A percentile compares a stretch with the other conserved stretches of the same genome.
phyloP scores from a whole-genome alignment of 2,113 vertebrate species.

The Pygoscelis antarcticus region DNA sequence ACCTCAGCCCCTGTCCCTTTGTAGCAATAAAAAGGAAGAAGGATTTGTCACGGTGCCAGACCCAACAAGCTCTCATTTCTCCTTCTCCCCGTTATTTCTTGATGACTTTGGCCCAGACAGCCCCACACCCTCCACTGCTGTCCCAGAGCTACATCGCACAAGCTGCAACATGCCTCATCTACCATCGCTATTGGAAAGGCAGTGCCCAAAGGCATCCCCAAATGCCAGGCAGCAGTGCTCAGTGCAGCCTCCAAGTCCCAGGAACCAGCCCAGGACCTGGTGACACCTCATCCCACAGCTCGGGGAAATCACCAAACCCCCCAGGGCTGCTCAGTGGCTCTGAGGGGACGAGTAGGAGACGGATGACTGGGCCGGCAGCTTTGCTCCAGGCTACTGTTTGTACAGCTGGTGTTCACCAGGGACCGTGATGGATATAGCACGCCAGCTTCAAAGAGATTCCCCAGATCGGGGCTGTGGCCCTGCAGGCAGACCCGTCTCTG shows the following conservation, averaged over 20 bases:
- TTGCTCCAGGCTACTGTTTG: not conserved
- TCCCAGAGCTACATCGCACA: not conserved
- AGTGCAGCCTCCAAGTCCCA: not conserved
- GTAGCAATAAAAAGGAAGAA: not conserved
- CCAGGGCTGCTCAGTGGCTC: not conserved
- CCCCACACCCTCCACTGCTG: not conserved
- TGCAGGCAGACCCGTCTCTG: not conserved
- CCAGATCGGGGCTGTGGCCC: not conserved
- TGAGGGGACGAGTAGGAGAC: accelerated
- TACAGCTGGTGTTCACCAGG: not conserved
- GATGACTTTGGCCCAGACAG: not conserved
- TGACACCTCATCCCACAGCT: not conserved
- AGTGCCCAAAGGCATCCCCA: not conserved
- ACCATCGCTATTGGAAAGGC: accelerated
- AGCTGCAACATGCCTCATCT: not conserved
- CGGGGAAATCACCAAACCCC: accelerated
- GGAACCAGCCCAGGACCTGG: not conserved
- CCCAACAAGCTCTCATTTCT: not conserved
- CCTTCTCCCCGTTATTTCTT: not conserved
- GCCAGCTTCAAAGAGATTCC: not conserved
- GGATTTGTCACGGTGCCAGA: not conserved
- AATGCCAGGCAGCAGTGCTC: accelerated
- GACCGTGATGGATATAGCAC: not conserved
- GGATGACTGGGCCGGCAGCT: not conserved
- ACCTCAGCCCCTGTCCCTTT: not conserved